These are phyloP conservation scores for Engraulis encrasicolus DNA, from an alignment of 2,113 vertebrate genomes.

Conservation along the genomic window DNA sequence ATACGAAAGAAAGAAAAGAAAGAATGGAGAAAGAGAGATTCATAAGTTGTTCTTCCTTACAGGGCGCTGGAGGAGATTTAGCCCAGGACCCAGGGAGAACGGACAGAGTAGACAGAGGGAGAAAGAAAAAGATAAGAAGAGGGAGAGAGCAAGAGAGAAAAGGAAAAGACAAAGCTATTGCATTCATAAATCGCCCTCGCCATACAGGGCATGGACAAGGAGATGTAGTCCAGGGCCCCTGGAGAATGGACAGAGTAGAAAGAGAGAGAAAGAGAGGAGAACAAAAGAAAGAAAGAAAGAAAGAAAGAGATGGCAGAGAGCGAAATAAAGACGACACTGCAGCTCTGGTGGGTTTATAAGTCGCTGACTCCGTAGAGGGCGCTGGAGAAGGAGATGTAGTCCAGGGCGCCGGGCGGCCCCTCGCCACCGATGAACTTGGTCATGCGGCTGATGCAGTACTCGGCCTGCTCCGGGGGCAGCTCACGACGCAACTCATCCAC, in stretches of 20 bases:
- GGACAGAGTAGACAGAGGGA: too few relatives aligned
- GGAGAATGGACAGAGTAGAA: background rate
- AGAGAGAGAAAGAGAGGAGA: background rate
- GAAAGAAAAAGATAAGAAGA: too few relatives aligned
- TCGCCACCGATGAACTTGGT: constrained; percentile 79
- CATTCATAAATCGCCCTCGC: too few relatives aligned
- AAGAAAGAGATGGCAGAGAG: background rate
- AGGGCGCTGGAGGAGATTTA: too few relatives aligned
- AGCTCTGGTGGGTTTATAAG: constrained; percentile 76
- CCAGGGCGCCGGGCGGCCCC: constrained; percentile 76
- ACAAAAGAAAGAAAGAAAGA: background rate
- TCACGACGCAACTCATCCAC: constrained; percentile 86
- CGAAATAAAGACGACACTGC: constrained; percentile 50
- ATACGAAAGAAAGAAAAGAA: too few relatives aligned
- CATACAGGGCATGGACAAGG: too few relatives aligned
- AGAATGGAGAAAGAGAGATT: too few relatives aligned
- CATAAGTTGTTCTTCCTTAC: too few relatives aligned
- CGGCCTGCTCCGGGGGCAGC: constrained; percentile 86
- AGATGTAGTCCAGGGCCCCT: too few relatives aligned
- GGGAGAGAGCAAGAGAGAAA: too few relatives aligned
- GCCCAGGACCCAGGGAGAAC: too few relatives aligned
- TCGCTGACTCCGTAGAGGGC: constrained; percentile 91
- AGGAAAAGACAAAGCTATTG: too few relatives aligned
- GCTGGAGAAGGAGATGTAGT: constrained; percentile 93
- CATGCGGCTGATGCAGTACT: constrained; percentile 92